Base-by-base conservation (phyloP, 2,888 invertebrate genomes). In the Eucera pruinosa region DNA sequence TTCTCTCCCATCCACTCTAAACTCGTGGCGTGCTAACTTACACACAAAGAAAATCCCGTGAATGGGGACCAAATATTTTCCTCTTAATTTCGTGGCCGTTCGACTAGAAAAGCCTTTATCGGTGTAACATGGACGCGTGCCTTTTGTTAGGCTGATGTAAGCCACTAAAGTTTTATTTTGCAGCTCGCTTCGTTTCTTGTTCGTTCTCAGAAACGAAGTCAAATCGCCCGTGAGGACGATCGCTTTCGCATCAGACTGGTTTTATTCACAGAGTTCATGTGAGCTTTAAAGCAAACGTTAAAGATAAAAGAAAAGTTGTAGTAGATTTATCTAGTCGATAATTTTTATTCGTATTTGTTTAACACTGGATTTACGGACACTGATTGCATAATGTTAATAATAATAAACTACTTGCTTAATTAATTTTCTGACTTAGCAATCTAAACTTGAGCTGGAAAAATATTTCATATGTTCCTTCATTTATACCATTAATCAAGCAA, bases 51-150 rank as follows among this genome's bases (percentile, higher is more conserved):
- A 85, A 84, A 85, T 85, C 81, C 78, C 77, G 43, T n/a, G 76
- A 78, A 78, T 66, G 65, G 66, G 80, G 58, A 57, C 39, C 58
- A 75, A 82, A 88, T 80, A 86, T 82, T 86, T 88, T 80, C 79
- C 77, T 82, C 80, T 81, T 84, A 87, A 88, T 88, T 85, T 78
- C 78, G 68, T 54, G 78, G 70, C 78, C 66, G 54, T 30, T 71
- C 58, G 60, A 57, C 57, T 50, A 30, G 54, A 25, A 48, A 61
- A 55, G 20, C 30, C 25, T 47, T 33, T 55, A 60, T 65, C 69
- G 60, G 23, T 15, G 43, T 30, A 45, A 78, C 47, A 18, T 47
- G 48, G 15, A 5, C 50, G 6, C 18, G 36, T 30, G 33, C 18
- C 23, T 23, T 57, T 50, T 50, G 30, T 43, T 48, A 6, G 30